Base-by-base conservation (phyloP, 2,797 vertebrate species). In the Natrix natrix region DNA sequence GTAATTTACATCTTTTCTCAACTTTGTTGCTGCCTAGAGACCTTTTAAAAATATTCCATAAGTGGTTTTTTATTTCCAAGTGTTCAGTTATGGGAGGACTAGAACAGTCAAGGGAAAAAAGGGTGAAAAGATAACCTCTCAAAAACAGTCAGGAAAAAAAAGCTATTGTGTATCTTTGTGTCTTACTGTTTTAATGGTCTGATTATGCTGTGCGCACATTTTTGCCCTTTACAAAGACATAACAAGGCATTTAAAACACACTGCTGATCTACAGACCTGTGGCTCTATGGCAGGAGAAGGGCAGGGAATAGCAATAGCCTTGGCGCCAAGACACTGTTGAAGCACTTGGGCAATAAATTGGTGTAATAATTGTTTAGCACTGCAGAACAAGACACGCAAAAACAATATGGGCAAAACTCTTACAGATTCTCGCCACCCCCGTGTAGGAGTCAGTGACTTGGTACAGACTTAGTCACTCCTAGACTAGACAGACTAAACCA, bases 1-100 rank as follows among this genome's bases (percentile, higher is more conserved):
- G 89, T 66, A 87, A 93, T 93, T 78, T 91, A 87, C 78, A 87
- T 90, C 88, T 93, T 86, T 90, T 88, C 74, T 90, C 48, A 88
- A 90, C 55, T 91, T 87, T 87, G 83, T 26, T 86, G 69, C 74
- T 92, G 32, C n/a, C 55, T 86, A 66, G 52, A 60, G n/a, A 59
- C 74, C 54, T 87, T 88, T 74, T 57, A 55, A 69, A 32, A 88
- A 52, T 60, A 56, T 60, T 89, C 28, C 86, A 57, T 87, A 90
- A 90, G 55, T 90, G 37, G 56, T 22, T 16, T 20, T 74, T 90
- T 90, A 63, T 87, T 90, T 87, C 74, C 17, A 86, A 89, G 24
- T 5, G 66, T 90, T 54, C 1, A 90, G 24, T n/a, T 56, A 91
- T 48, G 8, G 7, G 32, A 56, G n/a, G 48, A 66, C 32, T 89